Percentiles rank a stretch among this genome's conserved stretches.
Conservation (phyloP, 2,888 invertebrate species). For the Leptothorax acervorum region DNA sequence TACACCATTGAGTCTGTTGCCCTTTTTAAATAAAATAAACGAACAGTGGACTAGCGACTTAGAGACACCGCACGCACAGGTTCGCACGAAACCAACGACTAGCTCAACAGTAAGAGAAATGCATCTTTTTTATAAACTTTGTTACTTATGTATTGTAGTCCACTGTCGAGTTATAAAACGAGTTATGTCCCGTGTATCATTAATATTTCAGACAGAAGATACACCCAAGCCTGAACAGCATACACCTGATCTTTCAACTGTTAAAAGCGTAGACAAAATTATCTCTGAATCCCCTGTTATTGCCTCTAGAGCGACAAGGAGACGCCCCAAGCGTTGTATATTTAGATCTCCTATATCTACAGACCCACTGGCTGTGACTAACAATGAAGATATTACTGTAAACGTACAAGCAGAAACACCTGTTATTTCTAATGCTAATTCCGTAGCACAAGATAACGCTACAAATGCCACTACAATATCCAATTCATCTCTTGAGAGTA, state of each 20-base stretch:
- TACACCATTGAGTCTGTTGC: slow-evolving; percentile 76
- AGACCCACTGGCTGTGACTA: neutral
- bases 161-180: slow-evolving; percentile 8
- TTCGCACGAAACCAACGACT: slow-evolving; percentile 24
- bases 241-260: slow-evolving; percentile 57
- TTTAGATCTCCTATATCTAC: slow-evolving; percentile 62
- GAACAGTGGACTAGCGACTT: slow-evolving; percentile 79
- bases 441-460: neutral
- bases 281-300: slow-evolving; percentile 74
- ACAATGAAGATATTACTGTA: slow-evolving; percentile 6
- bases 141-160: neutral
- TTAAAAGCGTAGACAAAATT: slow-evolving; percentile 58
- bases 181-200: neutral
- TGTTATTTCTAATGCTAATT: slow-evolving; percentile 1
- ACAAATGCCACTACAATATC: neutral
- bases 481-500: neutral
- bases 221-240: slow-evolving; percentile 13
- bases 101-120: slow-evolving; percentile 53
- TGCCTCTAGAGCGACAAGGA: slow-evolving; percentile 64
- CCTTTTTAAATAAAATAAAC: slow-evolving; percentile 75
- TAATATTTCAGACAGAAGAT: slow-evolving; percentile 54
- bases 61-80: slow-evolving; percentile 76
- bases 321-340: slow-evolving; percentile 75
- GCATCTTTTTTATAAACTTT: slow-evolving; percentile 33
- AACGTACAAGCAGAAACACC: neutral